phyloP scores from a whole-genome alignment of 2,113 vertebrate species.

The Cyprinodon tularosa region DNA sequence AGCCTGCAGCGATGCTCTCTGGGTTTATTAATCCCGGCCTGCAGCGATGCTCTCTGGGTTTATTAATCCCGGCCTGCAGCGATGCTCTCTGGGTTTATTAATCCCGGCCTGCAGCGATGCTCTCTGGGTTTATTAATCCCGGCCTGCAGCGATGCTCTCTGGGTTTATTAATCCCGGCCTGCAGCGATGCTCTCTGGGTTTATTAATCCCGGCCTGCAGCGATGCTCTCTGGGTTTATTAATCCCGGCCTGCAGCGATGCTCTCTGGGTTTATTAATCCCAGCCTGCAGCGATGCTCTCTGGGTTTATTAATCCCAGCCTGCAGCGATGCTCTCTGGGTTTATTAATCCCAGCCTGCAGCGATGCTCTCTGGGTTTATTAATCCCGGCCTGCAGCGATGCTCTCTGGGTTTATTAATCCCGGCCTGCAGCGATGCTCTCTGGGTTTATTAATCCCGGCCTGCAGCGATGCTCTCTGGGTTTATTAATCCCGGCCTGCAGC shows the following conservation, averaged over 20 bases:
- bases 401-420: too few species aligned
- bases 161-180: slow-evolving; percentile 76
- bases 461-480: too few species aligned
- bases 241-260: slow-evolving; percentile 71
- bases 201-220: slow-evolving; percentile 73
- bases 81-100: too few species aligned
- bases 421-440: too few species aligned
- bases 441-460: slow-evolving; percentile 76
- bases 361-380: too few species aligned
- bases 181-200: too few species aligned
- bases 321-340: too few species aligned
- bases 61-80: slow-evolving; percentile 73
- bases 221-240: too few species aligned
- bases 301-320: slow-evolving; percentile 75
- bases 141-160: too few species aligned
- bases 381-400: slow-evolving; percentile 71
- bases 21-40: slow-evolving; percentile 76
- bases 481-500: slow-evolving; percentile 73
- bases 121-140: too few species aligned
- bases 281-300: slow-evolving; percentile 59
- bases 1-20: slow-evolving; percentile 59
- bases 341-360: slow-evolving; percentile 72
- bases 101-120: slow-evolving; percentile 71
- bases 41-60: too few species aligned
- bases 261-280: too few species aligned